Percentiles rank a stretch among this genome's conserved stretches.
phyloP scores from a whole-genome alignment of 2,797 vertebrate genomes.

The Clarias pachynema region DNA sequence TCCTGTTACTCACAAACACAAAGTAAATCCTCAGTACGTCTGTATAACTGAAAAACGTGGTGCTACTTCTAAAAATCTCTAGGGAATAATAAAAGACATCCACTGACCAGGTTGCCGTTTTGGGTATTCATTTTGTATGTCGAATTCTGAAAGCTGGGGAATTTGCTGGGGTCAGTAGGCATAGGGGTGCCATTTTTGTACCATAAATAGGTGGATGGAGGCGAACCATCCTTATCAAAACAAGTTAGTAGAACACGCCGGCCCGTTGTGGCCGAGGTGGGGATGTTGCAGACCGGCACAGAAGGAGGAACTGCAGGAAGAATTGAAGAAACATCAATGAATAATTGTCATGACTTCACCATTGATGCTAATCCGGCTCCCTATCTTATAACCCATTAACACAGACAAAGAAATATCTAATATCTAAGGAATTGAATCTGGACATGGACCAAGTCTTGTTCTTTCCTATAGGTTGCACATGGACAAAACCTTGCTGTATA shows the following conservation, averaged over 20 bases:
- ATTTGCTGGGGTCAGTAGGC: slow-evolving; percentile 73
- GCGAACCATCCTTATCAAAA: slow-evolving; percentile 74
- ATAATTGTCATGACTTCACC: neutral
- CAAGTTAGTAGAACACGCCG: slow-evolving; percentile 67
- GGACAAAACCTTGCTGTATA: neutral
- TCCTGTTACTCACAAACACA: slow-evolving; percentile 65
- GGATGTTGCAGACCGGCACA: slow-evolving; percentile 73
- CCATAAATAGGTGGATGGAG: slow-evolving; percentile 80
- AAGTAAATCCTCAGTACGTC: neutral
- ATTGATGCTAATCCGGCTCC: neutral
- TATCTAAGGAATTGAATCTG: neutral
- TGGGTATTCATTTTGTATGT: slow-evolving; percentile 75
- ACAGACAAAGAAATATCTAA: neutral
- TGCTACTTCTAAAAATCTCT: neutral
- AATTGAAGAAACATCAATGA: neutral
- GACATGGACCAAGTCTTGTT: neutral
- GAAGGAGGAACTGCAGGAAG: slow-evolving; percentile 79
- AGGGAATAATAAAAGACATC: neutral
- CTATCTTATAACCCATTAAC: neutral
- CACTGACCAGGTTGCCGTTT: slow-evolving; percentile 81
- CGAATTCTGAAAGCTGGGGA: slow-evolving; percentile 76
- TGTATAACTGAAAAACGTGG: neutral
- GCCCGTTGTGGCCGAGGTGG: slow-evolving; percentile 79
- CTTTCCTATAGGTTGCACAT: neutral
- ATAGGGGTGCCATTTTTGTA: slow-evolving; percentile 72